Conservation (phyloP, 1,140 invertebrate genomes). For the Lycorma delicatula region DNA sequence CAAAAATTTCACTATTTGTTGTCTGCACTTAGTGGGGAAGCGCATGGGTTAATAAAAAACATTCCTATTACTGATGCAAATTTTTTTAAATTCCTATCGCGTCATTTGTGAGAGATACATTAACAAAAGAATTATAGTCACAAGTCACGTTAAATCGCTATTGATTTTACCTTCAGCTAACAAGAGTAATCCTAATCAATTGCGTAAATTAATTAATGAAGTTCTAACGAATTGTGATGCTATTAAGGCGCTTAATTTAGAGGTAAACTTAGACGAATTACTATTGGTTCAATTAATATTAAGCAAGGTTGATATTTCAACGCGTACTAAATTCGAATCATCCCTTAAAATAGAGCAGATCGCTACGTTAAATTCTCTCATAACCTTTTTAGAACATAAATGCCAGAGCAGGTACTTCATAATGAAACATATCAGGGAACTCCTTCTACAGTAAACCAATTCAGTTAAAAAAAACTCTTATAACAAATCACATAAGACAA, state of each 20-base stretch:
- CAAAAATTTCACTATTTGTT: slow-evolving; percentile 4
- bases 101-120: slow-evolving; percentile 10
- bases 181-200: background rate
- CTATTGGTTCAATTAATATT: background rate
- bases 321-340: no score
- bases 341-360: background rate
- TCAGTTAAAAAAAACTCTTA: background rate
- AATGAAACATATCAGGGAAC: background rate
- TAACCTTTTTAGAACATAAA: background rate
- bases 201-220: background rate
- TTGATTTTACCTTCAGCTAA: slow-evolving; percentile 15
- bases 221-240: background rate
- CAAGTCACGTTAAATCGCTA: slow-evolving; percentile 9
- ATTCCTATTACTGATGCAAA: background rate
- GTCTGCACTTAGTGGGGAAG: slow-evolving; percentile 6
- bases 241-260: background rate
- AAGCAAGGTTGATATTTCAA: background rate
- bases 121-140: slow-evolving; percentile 14
- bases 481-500: background rate
- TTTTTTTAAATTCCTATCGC: slow-evolving; percentile 3
- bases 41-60: background rate
- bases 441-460: background rate
- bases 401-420: background rate
- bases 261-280: background rate
- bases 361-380: background rate